A percentile compares a stretch with the other conserved stretches of the same genome.
Conservation (phyloP, 30 jellyfish, hydroid and myxozoan genomes). For the Aurelia aurita complex sp. Pacific region DNA sequence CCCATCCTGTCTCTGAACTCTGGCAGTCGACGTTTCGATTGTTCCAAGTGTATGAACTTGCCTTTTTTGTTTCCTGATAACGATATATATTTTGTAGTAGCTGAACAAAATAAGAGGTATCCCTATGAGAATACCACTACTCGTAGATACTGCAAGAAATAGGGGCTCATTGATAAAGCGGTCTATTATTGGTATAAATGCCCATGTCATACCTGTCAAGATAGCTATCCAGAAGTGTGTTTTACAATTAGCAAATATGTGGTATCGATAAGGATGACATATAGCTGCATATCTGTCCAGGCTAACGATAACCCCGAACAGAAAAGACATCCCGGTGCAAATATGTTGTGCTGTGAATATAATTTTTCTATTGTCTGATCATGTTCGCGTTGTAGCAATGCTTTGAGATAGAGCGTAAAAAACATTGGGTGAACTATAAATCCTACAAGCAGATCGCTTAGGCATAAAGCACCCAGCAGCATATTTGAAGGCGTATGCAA, state of each 20-base stretch:
- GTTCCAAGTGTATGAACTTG: neutral
- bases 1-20: no score
- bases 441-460: constrained; percentile 36
- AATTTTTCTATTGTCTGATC: neutral
- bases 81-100: neutral
- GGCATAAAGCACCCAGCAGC: constrained; percentile 44
- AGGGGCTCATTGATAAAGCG: neutral
- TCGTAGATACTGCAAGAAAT: neutral
- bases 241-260: neutral
- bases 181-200: neutral
- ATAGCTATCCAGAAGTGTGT: constrained; percentile 2
- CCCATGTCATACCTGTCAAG: neutral
- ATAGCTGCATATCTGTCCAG: constrained; percentile 13
- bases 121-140: neutral
- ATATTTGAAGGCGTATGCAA: constrained; percentile 55
- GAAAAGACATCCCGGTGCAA: constrained; percentile 8
- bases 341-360: neutral
- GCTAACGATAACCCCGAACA: constrained; percentile 11
- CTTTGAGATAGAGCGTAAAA: neutral
- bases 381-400: neutral
- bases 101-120: neutral
- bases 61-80: neutral
- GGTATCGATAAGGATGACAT: constrained; percentile 23
- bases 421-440: constrained; percentile 37
- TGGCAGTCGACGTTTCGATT: neutral